Evolutionary conservation across 2,113 vertebrate species (phyloP).

Genomic region (Lycaon pictus): DNA sequence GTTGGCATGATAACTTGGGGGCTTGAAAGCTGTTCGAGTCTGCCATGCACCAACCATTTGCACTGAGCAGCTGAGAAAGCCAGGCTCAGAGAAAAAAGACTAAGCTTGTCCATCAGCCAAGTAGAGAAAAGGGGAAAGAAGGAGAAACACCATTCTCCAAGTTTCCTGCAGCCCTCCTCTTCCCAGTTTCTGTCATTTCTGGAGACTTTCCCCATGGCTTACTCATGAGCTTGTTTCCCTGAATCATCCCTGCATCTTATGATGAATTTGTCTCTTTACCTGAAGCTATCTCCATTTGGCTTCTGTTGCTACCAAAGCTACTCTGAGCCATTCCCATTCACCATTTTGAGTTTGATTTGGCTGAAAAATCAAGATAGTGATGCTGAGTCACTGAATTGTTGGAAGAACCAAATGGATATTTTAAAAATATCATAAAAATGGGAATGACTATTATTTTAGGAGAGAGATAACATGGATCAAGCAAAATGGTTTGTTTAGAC

Average conservation of each 20-base stretch:
- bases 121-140: neutral
- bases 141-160: neutral
- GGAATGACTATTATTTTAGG: neutral
- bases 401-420: neutral
- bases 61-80: neutral
- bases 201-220: neutral
- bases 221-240: neutral
- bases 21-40: neutral
- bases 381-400: neutral
- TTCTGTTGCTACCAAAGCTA: neutral
- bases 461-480: neutral
- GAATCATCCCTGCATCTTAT: neutral
- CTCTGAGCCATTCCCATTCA: neutral
- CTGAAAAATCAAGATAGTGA: neutral
- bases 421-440: neutral
- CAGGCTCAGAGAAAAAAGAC: neutral
- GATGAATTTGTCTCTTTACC: neutral
- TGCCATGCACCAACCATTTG: neutral
- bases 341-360: neutral
- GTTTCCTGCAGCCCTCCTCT: neutral
- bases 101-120: neutral
- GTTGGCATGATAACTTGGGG: neutral
- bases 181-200: neutral
- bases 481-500: slow-evolving; percentile 30
- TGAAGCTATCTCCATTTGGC: neutral